phyloP scores from a whole-genome alignment of 35 echinoderm and acorn worm species.

The Strongylocentrotus purpuratus region DNA sequence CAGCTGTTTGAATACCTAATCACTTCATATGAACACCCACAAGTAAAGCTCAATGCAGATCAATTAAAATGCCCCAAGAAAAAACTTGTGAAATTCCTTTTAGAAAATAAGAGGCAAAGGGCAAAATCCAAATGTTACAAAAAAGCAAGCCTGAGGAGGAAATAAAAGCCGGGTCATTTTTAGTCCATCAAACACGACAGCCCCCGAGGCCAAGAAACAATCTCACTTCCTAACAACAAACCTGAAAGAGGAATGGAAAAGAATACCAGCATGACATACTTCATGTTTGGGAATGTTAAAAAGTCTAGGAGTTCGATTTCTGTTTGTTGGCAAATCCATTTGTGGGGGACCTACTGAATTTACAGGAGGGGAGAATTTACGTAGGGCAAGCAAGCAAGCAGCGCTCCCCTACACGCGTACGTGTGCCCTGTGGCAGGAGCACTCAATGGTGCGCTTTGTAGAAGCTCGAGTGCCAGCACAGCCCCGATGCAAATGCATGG shows the following conservation, averaged over 20 bases:
- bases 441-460: constrained; percentile 39
- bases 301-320: constrained; percentile 39
- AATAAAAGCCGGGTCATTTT: constrained; percentile 25
- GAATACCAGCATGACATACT: constrained; percentile 2
- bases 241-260: not conserved
- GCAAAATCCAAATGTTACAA: constrained; percentile 24
- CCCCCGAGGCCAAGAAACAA: not conserved
- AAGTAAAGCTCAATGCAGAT: not conserved
- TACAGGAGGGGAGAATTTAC: not conserved
- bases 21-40: not conserved
- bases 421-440: constrained; percentile 42
- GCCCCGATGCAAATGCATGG: constrained; percentile 26
- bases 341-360: constrained; percentile 37
- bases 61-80: not conserved
- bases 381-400: not conserved
- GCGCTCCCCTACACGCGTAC: not conserved
- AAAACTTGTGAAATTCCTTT: not conserved
- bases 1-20: not conserved
- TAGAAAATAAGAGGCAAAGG: constrained; percentile 18
- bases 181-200: not conserved
- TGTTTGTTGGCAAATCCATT: constrained; percentile 55
- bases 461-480: constrained; percentile 29
- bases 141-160: not conserved
- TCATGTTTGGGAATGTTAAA: constrained; percentile 49
- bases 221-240: constrained; percentile 1